Evolutionary conservation across 2,113 vertebrate species (phyloP).

Genomic region (Sceloporus undulatus): DNA sequence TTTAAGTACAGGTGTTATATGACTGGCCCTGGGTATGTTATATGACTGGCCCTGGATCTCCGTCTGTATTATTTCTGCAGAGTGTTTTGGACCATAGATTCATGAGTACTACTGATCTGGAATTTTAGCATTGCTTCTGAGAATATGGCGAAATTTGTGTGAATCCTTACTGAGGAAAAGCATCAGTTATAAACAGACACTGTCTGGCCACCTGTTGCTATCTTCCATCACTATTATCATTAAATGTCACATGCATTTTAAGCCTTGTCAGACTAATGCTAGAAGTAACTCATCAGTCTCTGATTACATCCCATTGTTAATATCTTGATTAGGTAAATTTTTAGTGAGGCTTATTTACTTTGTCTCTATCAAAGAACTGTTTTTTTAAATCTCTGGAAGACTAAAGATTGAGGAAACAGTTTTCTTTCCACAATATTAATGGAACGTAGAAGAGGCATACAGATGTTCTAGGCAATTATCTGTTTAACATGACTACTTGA

Average conservation of each 20-base stretch:
- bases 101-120: neutral
- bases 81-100: neutral
- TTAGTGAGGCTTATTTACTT: neutral
- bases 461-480: slow-evolving; percentile 68
- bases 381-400: neutral
- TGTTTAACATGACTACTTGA: slow-evolving; percentile 64
- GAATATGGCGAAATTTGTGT: neutral
- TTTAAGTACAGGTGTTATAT: no score
- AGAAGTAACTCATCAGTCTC: neutral
- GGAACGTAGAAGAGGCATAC: slow-evolving; percentile 22
- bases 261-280: neutral
- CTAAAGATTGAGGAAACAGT: neutral
- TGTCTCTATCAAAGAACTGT: neutral
- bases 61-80: no score
- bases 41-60: no score
- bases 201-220: neutral
- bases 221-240: neutral
- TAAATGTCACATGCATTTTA: neutral
- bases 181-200: neutral
- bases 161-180: neutral
- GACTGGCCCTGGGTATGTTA: no score
- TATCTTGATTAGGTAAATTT: slow-evolving; percentile 7
- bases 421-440: slow-evolving; percentile 56
- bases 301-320: neutral
- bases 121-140: neutral